A percentile compares a stretch with the other conserved stretches of the same genome.
phyloP scores from a whole-genome alignment of 2,113 vertebrate genomes.

The Tapirus terrestris region DNA sequence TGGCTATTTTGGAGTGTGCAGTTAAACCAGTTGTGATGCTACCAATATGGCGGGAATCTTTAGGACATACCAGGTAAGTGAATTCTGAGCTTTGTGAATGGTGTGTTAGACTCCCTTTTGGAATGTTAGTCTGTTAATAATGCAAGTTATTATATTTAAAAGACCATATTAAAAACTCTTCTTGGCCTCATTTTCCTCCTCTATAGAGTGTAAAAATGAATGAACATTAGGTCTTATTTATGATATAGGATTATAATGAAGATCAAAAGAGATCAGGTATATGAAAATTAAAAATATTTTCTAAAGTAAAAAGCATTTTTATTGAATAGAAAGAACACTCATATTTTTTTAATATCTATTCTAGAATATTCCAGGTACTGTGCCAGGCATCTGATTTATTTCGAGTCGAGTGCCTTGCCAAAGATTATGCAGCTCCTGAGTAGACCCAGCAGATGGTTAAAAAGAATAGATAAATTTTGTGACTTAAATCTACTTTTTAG shows the following conservation, averaged over 20 bases:
- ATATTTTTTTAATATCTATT: neutral
- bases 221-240: neutral
- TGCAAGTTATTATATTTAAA: neutral
- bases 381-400: neutral
- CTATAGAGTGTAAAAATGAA: neutral
- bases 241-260: neutral
- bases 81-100: neutral
- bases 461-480: neutral
- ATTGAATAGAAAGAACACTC: neutral
- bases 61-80: conserved; percentile 97
- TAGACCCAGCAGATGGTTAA: neutral
- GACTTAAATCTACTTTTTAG: neutral
- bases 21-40: conserved; percentile 99
- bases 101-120: neutral
- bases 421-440: neutral
- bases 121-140: neutral
- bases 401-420: neutral
- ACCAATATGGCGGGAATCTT: conserved; percentile 96
- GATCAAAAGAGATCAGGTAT: neutral
- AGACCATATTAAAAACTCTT: neutral
- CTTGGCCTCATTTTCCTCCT: neutral
- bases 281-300: conserved; percentile 27
- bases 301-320: conserved; percentile 16
- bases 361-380: neutral
- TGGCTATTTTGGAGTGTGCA: conserved; percentile 98